phyloP scores from a whole-genome alignment of 2,797 vertebrate species.

The Mus minutoides region DNA sequence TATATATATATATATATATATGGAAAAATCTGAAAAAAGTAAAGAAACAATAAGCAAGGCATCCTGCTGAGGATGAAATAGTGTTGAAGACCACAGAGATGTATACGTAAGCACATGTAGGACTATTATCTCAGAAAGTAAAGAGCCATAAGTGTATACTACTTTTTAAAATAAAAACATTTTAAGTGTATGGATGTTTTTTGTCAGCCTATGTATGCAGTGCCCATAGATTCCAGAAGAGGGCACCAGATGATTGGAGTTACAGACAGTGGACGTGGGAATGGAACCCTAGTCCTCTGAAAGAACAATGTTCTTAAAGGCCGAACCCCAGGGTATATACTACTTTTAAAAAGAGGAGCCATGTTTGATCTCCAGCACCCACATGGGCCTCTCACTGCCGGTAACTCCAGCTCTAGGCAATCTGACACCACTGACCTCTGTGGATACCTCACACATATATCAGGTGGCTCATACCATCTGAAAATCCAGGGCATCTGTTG shows the following conservation, averaged over 20 bases:
- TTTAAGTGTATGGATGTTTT: not conserved
- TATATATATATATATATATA: too few relatives aligned
- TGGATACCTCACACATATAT: not conserved
- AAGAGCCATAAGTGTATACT: too few relatives aligned
- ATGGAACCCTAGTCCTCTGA: not conserved
- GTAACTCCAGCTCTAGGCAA: not conserved
- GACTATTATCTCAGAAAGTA: not conserved
- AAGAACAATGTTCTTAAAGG: not conserved
- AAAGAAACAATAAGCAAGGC: not conserved
- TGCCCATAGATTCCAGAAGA: not conserved
- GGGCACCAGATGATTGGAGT: not conserved
- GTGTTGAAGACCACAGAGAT: not conserved
- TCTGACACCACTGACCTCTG: not conserved
- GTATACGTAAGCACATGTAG: not conserved
- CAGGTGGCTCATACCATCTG: not conserved
- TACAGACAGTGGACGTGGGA: not conserved
- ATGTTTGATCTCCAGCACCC: not conserved
- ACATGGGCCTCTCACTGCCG: not conserved
- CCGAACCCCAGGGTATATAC: not conserved
- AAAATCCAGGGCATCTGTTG: not conserved
- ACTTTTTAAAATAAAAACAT: not conserved
- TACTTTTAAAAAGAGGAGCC: not conserved
- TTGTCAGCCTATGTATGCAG: not conserved
- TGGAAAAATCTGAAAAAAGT: not conserved
- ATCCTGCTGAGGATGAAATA: not conserved